A percentile compares a stretch with the other conserved stretches of the same genome.
phyloP scores from a whole-genome alignment of 2,113 vertebrate species.

The Stigmatopora nigra region DNA sequence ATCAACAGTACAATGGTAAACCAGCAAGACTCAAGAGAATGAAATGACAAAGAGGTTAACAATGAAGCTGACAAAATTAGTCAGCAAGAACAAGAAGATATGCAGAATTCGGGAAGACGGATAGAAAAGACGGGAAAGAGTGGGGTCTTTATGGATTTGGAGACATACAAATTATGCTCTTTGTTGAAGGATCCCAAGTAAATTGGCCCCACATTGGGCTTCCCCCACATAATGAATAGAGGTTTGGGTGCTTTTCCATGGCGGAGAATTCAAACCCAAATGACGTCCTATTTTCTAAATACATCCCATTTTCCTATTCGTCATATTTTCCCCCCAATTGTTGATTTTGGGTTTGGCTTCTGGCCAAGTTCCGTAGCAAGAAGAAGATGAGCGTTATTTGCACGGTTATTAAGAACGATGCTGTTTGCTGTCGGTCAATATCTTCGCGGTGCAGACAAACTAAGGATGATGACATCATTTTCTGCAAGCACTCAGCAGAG shows the following conservation, averaged over 20 bases:
- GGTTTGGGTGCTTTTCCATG: conserved; percentile 42
- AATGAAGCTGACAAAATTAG: neutral
- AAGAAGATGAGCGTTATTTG: neutral
- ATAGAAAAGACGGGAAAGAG: neutral
- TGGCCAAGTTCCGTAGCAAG: conserved; percentile 4
- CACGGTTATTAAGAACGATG: neutral
- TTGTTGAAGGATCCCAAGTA: neutral
- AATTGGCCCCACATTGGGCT: conserved; percentile 33
- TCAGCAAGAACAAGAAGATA: neutral
- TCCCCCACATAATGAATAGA: conserved; percentile 53
- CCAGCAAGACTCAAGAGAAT: neutral
- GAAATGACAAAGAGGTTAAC: neutral
- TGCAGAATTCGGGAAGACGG: neutral
- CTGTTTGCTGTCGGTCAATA: neutral
- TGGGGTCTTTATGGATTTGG: neutral
- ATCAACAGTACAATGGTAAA: neutral
- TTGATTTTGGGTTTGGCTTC: conserved; percentile 13
- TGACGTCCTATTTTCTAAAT: conserved; percentile 21
- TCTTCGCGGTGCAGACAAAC: neutral
- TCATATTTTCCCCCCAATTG: conserved; percentile 5
- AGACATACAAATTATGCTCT: neutral
- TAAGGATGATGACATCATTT: neutral
- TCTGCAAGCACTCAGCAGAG: conserved; percentile 26
- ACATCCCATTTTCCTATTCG: neutral
- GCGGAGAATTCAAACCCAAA: conserved; percentile 15